These are phyloP conservation scores for Ia io DNA, from an alignment of 2,113 vertebrate species.

Conservation along the genomic window DNA sequence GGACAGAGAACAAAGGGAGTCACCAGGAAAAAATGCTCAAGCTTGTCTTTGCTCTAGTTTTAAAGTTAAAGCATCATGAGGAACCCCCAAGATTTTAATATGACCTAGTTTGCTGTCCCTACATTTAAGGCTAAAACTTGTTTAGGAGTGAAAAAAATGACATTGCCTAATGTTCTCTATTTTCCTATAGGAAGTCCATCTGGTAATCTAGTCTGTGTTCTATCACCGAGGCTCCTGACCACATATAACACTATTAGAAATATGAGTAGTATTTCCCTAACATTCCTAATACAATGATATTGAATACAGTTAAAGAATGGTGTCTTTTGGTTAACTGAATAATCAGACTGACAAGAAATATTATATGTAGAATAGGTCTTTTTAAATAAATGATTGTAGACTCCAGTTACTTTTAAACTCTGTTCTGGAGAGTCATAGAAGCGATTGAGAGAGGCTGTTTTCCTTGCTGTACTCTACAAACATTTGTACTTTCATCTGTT, in stretches of 20 bases:
- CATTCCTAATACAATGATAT: background rate
- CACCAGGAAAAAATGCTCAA: background rate
- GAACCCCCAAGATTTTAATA: background rate
- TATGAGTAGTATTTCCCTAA: background rate
- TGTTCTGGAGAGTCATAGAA: background rate
- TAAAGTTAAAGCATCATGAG: background rate
- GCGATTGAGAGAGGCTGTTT: background rate
- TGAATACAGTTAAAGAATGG: background rate
- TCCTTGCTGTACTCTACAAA: background rate
- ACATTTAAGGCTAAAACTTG: background rate
- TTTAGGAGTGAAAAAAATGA: background rate
- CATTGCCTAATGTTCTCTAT: background rate
- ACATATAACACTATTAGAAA: background rate
- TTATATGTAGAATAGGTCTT: background rate
- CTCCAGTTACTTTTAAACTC: background rate
- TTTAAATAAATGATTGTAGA: background rate
- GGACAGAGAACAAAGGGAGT: background rate
- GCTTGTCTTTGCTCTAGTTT: background rate
- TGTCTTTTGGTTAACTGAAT: background rate
- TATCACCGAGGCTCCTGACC: background rate
- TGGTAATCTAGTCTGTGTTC: background rate
- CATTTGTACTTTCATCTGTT: background rate
- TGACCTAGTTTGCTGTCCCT: background rate
- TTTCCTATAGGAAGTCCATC: background rate
- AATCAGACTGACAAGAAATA: background rate